Percentiles rank a stretch among this genome's conserved stretches.
Evolutionary conservation across 2,113 vertebrate species (phyloP).

Genomic region (Anas platyrhynchos): DNA sequence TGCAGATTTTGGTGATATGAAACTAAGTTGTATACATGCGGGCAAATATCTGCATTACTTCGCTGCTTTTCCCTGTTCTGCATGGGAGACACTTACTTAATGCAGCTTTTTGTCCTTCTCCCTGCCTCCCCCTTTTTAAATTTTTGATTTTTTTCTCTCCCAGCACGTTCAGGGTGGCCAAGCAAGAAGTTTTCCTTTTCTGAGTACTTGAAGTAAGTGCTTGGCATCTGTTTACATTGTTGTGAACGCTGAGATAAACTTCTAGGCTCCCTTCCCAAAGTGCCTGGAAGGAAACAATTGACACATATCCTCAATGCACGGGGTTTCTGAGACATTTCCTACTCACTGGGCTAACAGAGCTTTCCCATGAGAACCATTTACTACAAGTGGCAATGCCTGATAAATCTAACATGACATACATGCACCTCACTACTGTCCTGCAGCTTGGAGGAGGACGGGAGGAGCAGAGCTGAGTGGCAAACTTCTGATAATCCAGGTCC

Average conservation of each 20-base stretch:
- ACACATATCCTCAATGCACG: constrained; percentile 72
- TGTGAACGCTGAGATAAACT: constrained; percentile 67
- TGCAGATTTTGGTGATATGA: constrained; percentile 9
- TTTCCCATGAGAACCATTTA: constrained; percentile 79
- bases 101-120: not conserved
- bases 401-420: not conserved
- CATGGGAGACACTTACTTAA: not conserved
- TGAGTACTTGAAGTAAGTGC: constrained; percentile 29
- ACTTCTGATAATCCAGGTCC: not conserved
- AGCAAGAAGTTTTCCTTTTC: not conserved
- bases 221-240: constrained; percentile 50
- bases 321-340: constrained; percentile 71
- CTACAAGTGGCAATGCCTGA: not conserved
- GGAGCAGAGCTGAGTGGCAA: accelerated
- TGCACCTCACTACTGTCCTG: accelerated
- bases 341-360: constrained; percentile 52
- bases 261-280: constrained; percentile 63
- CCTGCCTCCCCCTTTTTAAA: not conserved
- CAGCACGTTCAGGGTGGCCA: not conserved
- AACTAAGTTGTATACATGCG: not conserved
- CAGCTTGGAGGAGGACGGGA: accelerated
- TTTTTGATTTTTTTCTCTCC: not conserved
- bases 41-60: not conserved
- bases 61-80: not conserved
- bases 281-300: constrained; percentile 79